Conservation (phyloP, 2,797 vertebrate genomes). For the Phyllotis vaccarum region DNA sequence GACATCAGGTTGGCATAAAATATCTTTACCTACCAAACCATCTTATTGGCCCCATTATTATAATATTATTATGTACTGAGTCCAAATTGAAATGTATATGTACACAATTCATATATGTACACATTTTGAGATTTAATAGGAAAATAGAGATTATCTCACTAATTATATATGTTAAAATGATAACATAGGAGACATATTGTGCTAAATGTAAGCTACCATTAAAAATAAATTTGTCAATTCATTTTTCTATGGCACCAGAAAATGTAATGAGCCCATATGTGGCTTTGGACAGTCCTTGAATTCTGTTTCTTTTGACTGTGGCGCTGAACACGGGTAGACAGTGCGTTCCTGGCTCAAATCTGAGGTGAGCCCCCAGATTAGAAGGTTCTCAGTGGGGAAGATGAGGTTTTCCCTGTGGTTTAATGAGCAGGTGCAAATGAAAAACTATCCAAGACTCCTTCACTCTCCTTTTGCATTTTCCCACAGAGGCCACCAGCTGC, state of each 20-base stretch:
- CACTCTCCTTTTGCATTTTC: conserved; percentile 66
- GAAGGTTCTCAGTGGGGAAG: conserved; percentile 63
- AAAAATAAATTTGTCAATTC: conserved; percentile 10
- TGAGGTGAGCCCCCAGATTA: conserved; percentile 2
- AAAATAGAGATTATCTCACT: neutral
- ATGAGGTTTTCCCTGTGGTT: conserved; percentile 75
- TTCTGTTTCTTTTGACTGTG: neutral
- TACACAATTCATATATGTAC: neutral
- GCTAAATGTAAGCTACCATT: neutral
- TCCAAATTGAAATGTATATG: neutral
- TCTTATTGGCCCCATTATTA: neutral
- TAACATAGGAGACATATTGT: neutral
- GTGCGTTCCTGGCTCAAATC: neutral
- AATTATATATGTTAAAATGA: neutral
- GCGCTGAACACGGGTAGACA: neutral
- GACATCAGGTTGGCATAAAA: neutral
- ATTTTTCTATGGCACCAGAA: neutral
- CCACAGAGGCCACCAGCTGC: conserved; percentile 61
- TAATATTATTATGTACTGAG: neutral
- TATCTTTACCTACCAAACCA: neutral
- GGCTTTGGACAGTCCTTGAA: neutral
- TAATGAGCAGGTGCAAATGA: conserved; percentile 82
- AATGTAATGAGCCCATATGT: neutral
- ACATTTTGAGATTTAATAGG: neutral
- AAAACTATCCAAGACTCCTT: conserved; percentile 72